Evolutionary conservation across 2,113 vertebrate species (phyloP).

Genomic region (Sapajus apella): DNA sequence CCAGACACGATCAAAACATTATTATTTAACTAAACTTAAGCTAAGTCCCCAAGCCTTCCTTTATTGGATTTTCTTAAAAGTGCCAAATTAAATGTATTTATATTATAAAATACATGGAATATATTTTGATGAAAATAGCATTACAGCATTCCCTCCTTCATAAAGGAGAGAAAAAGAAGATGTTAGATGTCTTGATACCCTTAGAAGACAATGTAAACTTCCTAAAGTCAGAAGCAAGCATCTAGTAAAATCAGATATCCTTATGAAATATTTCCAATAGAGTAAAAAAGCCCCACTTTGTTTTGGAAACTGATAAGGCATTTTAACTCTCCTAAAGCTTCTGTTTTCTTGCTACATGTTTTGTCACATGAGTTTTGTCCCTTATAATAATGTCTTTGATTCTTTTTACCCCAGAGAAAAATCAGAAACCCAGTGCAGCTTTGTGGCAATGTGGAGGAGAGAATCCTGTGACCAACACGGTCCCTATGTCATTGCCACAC

Average conservation of each 20-base stretch:
- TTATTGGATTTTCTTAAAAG: not conserved
- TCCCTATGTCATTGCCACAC: not conserved
- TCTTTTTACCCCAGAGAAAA: not conserved
- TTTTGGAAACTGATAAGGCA: not conserved
- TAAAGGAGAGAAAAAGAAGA: not conserved
- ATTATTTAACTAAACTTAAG: slow-evolving; percentile 15
- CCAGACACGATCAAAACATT: not conserved
- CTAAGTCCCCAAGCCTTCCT: not conserved
- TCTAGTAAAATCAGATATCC: not conserved
- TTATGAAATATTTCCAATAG: not conserved
- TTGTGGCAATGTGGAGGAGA: not conserved
- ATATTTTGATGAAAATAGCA: not conserved
- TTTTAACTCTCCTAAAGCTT: not conserved
- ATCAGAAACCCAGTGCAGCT: not conserved
- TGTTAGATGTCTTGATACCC: not conserved
- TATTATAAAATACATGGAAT: not conserved
- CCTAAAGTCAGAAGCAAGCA: not conserved
- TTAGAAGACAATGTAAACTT: not conserved
- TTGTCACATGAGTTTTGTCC: not conserved
- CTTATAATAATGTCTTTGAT: not conserved
- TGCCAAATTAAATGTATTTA: not conserved
- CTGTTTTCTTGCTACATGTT: not conserved
- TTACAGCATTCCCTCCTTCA: not conserved
- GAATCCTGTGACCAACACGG: not conserved
- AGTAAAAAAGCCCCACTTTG: not conserved